phyloP scores from a whole-genome alignment of 2,113 vertebrate genomes.

The Rostratula benghalensis region DNA sequence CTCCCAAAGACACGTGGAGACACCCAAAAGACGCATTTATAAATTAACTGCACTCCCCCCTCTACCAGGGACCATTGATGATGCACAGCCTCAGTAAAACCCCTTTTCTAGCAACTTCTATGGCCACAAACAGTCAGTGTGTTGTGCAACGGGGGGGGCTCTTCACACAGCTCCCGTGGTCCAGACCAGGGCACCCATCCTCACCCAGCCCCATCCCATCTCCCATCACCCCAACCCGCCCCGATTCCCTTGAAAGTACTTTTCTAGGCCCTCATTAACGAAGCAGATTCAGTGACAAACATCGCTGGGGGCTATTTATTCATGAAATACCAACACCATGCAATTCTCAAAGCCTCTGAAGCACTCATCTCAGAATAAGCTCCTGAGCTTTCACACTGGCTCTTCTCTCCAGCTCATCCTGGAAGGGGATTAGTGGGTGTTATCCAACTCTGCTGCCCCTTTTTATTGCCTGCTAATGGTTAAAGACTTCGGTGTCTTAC shows the following conservation, averaged over 20 bases:
- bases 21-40: rapidly evolving
- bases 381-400: background rate
- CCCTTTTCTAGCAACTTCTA: background rate
- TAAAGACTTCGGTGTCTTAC: background rate
- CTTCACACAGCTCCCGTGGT: background rate
- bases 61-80: background rate
- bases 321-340: slow-evolving; percentile 43
- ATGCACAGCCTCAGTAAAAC: background rate
- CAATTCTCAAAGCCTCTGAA: slow-evolving; percentile 5
- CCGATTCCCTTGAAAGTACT: background rate
- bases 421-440: slow-evolving; percentile 43
- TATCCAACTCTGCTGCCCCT: slow-evolving; percentile 29
- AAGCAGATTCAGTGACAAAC: slow-evolving; percentile 43
- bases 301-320: slow-evolving; percentile 57
- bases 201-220: background rate
- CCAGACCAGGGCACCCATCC: background rate
- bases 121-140: rapidly evolving
- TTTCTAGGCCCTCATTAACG: background rate
- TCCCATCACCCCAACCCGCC: background rate
- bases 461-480: slow-evolving; percentile 37
- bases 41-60: background rate
- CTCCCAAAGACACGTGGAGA: background rate
- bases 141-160: background rate
- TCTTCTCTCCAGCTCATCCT: slow-evolving; percentile 7
- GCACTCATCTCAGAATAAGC: slow-evolving; percentile 11